Evolutionary conservation across 1,140 invertebrate species (phyloP), one percentile per base, ranked within the genome.

Genomic region (Anastrepha obliqua): DNA sequence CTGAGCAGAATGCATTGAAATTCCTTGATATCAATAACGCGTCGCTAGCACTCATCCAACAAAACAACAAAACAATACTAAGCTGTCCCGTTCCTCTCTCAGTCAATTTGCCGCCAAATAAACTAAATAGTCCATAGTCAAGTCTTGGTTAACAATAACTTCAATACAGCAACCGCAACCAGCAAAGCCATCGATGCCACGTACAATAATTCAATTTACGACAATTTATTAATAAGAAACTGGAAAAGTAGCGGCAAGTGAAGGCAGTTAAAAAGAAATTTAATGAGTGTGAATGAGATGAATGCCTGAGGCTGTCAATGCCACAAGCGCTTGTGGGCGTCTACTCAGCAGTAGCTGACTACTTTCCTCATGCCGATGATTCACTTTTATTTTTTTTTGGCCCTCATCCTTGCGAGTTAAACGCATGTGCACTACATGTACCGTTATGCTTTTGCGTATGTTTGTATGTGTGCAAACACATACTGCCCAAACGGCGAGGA

Each of bases 191-290:
- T 81, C 74, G 74, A 81, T 81, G 74, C 74, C 74, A 81, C 51
- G 74, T 4, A 55, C 74, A 81, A 81, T 81, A 81, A 81, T 81
- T 81, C 74, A 81, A 81, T 81, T 67, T 67, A 67, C 20, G n/a
- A 67, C 64, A 67, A 67, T 67, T 81, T 55, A 81, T 81, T 55
- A 81, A 47, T 81, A 81, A 58, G 6, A 29, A 74, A 15, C 3
- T 74, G 4, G 70, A 55, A 4, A 81, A 29, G 47, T n/a, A 29
- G 47, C 51, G 2, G 29, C 17, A 29, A 13, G 8, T 9, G 29
- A 2, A 29, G 47, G 74, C 47, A 81, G 47, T 81, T 81, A 55
- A 51, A 3, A 81, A 81, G 74, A 81, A 62, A 81, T 29, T 81
- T 81, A 58, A 81, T 81, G 74, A 81, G 44, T 81, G 20, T 20